phyloP scores from a whole-genome alignment of 2,113 vertebrate species.

The Mus spicilegus region DNA sequence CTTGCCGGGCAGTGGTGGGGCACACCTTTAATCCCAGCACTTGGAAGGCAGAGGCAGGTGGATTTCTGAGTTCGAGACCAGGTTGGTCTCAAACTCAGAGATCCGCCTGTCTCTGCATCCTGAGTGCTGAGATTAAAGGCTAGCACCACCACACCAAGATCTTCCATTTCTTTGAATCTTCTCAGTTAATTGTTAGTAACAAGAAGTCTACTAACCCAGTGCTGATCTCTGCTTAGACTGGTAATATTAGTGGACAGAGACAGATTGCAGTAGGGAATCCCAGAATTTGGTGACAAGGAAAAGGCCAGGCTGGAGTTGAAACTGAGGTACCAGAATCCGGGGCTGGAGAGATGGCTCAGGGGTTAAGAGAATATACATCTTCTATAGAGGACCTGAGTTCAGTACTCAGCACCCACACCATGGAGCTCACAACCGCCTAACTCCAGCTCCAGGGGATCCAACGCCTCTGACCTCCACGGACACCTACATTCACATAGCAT shows the following conservation, averaged over 20 bases:
- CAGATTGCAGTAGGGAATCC: neutral
- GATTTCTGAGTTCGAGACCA: neutral
- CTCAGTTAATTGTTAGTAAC: neutral
- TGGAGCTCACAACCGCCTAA: neutral
- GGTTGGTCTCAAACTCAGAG: neutral
- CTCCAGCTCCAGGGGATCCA: neutral
- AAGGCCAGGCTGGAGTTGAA: slow-evolving; percentile 37
- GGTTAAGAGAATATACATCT: neutral
- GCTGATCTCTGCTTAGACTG: slow-evolving; percentile 6
- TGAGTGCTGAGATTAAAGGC: neutral
- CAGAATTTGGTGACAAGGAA: slow-evolving; percentile 33
- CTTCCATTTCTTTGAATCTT: neutral
- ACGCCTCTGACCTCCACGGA: neutral
- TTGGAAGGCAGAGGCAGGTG: no score
- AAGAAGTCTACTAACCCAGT: neutral
- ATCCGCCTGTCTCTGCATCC: neutral
- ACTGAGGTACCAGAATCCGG: neutral
- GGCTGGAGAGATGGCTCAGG: neutral
- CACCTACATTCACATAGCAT: neutral
- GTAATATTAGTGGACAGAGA: neutral
- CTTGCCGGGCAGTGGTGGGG: no score
- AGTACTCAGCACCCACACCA: neutral
- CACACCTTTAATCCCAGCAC: no score
- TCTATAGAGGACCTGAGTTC: neutral
- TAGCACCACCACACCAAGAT: rapidly evolving